These are phyloP conservation scores for Neoarius graeffei DNA, from an alignment of 2,113 vertebrate species.

Conservation along the genomic window DNA sequence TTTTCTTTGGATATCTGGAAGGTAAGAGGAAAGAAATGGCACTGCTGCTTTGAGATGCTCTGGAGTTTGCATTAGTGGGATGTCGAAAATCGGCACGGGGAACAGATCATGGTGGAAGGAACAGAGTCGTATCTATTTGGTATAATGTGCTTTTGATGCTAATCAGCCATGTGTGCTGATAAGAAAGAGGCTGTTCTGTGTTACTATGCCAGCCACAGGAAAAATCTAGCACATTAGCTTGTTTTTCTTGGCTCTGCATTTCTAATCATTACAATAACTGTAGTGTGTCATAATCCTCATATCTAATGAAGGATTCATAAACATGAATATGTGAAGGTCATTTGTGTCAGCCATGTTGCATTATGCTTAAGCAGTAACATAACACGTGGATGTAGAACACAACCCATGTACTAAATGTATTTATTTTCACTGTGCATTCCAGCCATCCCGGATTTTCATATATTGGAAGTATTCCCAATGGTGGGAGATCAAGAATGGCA, in stretches of 20 bases:
- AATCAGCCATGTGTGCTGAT: slow-evolving; percentile 24
- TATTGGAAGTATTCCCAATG: background rate
- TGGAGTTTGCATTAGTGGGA: slow-evolving; percentile 36
- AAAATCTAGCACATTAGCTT: slow-evolving; percentile 1
- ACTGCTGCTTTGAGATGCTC: slow-evolving; percentile 25
- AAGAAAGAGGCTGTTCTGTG: slow-evolving; percentile 19
- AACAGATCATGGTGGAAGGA: slow-evolving; percentile 35
- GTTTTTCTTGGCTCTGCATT: background rate
- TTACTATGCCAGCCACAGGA: slow-evolving; percentile 16
- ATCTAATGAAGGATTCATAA: background rate
- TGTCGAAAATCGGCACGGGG: slow-evolving; percentile 26
- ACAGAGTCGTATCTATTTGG: slow-evolving; percentile 2
- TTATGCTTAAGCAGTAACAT: slow-evolving; percentile 23
- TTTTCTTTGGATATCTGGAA: slow-evolving; percentile 73
- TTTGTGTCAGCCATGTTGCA: slow-evolving; percentile 21
- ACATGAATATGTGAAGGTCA: slow-evolving; percentile 19
- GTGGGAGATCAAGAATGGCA: background rate
- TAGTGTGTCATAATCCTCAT: background rate
- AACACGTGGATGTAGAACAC: slow-evolving; percentile 1
- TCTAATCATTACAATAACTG: background rate
- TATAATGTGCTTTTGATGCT: slow-evolving; percentile 9
- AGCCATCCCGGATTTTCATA: background rate
- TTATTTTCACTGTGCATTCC: slow-evolving; percentile 1
- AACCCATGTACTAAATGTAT: background rate
- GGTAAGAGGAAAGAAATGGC: slow-evolving; percentile 68